These are phyloP conservation scores for Drosophila mettleri DNA, from an alignment of 2,888 invertebrate genomes.

Conservation along the genomic window DNA sequence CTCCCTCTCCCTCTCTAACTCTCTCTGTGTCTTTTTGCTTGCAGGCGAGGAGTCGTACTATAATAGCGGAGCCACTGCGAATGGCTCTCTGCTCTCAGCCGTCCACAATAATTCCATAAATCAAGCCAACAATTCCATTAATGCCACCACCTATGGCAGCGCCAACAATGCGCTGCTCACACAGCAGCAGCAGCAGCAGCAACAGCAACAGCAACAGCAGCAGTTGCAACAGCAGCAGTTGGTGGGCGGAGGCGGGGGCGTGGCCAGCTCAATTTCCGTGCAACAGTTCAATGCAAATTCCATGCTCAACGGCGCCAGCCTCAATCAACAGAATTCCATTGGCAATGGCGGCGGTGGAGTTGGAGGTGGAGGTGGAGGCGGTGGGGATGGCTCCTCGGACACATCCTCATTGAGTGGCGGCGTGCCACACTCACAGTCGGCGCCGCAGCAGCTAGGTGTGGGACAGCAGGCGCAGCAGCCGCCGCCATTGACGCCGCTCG, in stretches of 20 bases:
- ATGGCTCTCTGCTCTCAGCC: conserved; percentile 83
- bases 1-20: conserved; percentile 2
- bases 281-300: conserved; percentile 84
- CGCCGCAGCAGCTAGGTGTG: conserved; percentile 84
- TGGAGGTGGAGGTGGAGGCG: conserved; percentile 47
- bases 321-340: conserved; percentile 73
- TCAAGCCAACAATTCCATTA: conserved; percentile 80
- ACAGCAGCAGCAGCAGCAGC: conserved; percentile 70
- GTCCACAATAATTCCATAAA: conserved; percentile 84
- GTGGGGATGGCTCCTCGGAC: conserved; percentile 77
- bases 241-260: conserved; percentile 55
- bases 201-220: conserved; percentile 64
- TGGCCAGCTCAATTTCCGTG: conserved; percentile 84
- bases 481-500: conserved; percentile 84
- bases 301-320: conserved; percentile 67
- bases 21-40: background rate
- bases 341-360: conserved; percentile 58
- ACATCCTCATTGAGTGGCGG: conserved; percentile 73
- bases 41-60: conserved; percentile 84
- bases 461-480: conserved; percentile 70
- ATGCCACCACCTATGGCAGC: conserved; percentile 79
- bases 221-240: conserved; percentile 62
- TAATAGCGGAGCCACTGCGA: conserved; percentile 79
- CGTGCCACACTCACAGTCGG: conserved; percentile 85
- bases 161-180: conserved; percentile 72